Evolutionary conservation across 2,797 vertebrate species (phyloP), one percentile per base, ranked within the genome.

Genomic region (Scyliorhinus canicula): DNA sequence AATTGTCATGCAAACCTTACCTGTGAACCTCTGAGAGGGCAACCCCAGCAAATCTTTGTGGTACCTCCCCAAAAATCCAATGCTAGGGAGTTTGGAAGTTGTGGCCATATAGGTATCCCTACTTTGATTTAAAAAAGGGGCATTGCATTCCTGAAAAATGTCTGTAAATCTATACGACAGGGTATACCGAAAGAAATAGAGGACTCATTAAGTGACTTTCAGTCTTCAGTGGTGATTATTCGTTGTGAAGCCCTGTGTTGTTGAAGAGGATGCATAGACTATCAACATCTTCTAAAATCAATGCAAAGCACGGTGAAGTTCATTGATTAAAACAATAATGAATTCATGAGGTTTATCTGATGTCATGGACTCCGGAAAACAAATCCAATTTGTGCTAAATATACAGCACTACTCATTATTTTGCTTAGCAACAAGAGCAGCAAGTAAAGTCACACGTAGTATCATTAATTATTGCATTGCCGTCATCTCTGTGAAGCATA

Each of bases 311-410:
- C n/a, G 21, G 63, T 40, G 24, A 91, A 91, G 57, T 26, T 65
- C n/a, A 63, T 91, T 91, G 88, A 91, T 91, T 65, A 40, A 91
- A 40, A 57, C n/a, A 44, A 26, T 24, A 63, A 24, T 91, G 88
- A 65, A 91, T 63, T 65, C 60, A 40, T 63, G 40, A 31, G 88
- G 52, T 40, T 63, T 63, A 21, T 65, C 60, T 91, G 88, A 65
- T 26, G 57, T 91, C 88, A 91, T 44, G 40, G 21, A 91, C n/a
- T 65, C 24, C 9, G 57, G n/a, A 26, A n/a, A 91, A 44, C 40
- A 91, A 91, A 63, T 44, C n/a, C 88, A 91, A 26, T 24, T 26
- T 91, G 57, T 91, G 88, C 88, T 65, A 91, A 91, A 65, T 65
- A 44, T 91, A 65, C n/a, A 91, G 9, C 88, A 65, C 57, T 24